phyloP scores from a whole-genome alignment of 2,888 invertebrate genomes.

The Clivina fossor region DNA sequence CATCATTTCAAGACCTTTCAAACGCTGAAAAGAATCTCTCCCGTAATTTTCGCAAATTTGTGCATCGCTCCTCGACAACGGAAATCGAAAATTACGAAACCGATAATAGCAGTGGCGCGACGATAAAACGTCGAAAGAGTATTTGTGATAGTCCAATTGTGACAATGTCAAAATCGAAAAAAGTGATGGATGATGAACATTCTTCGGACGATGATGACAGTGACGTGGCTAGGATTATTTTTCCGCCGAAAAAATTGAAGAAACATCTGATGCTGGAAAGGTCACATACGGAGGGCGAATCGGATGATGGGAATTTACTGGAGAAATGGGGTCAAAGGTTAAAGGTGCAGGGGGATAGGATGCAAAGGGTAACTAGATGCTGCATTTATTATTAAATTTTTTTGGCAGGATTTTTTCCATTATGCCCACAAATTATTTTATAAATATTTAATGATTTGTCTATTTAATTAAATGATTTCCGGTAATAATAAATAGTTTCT shows the following conservation, averaged over 20 bases:
- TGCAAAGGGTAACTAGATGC: constrained; percentile 69
- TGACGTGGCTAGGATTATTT: constrained; percentile 20
- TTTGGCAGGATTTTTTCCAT: too few species aligned
- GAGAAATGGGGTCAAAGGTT: constrained; percentile 58
- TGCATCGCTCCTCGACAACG: constrained; percentile 35
- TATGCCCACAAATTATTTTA: too few species aligned
- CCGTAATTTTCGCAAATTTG: constrained; percentile 17
- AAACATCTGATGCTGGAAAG: constrained; percentile 7
- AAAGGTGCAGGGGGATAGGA: constrained; percentile 60
- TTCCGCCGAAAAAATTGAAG: constrained; percentile 9
- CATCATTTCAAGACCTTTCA: constrained; percentile 35
- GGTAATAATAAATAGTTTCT: too few species aligned
- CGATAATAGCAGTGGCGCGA: constrained; percentile 2
- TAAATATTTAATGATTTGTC: too few species aligned
- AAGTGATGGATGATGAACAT: background rate
- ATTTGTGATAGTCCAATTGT: too few species aligned
- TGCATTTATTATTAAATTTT: too few species aligned
- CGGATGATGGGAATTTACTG: constrained; percentile 47
- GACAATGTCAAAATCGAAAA: background rate
- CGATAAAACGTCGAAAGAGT: background rate
- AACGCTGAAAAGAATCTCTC: constrained; percentile 17
- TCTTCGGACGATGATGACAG: constrained; percentile 13
- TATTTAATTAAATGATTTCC: too few species aligned
- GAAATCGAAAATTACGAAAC: constrained; percentile 31
- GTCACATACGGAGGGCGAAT: constrained; percentile 32